Evolutionary conservation across 2,113 vertebrate species (phyloP).

Genomic region (Platysteira castanea): DNA sequence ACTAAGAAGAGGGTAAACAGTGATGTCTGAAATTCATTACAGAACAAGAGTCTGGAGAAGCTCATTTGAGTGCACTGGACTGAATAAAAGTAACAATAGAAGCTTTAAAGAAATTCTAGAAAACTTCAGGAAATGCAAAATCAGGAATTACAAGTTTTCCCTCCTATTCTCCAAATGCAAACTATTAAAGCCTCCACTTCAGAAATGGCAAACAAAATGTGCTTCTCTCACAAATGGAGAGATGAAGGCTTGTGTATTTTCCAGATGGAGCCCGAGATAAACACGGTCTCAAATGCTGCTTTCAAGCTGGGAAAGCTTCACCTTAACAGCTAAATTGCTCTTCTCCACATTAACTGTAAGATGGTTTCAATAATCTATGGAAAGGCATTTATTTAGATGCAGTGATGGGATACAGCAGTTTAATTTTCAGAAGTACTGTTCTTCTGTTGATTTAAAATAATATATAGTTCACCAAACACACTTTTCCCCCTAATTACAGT

Average conservation of each 20-base stretch:
- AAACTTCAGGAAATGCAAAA: not conserved
- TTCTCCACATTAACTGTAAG: not conserved
- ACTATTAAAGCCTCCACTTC: not conserved
- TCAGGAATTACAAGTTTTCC: not conserved
- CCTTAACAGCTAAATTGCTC: not conserved
- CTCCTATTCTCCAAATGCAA: not conserved
- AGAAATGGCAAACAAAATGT: not conserved
- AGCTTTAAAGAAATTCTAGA: not conserved
- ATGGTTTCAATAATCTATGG: not conserved
- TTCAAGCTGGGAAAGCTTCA: not conserved
- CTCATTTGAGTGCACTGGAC: not conserved
- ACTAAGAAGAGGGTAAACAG: conserved; percentile 75
- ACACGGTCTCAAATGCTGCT: not conserved
- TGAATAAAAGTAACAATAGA: not conserved
- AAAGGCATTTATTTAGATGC: not conserved
- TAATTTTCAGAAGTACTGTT: not conserved
- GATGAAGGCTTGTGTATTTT: not conserved
- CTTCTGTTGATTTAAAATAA: not conserved
- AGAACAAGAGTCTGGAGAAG: conserved; percentile 46
- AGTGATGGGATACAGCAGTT: not conserved
- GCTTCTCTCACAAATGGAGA: not conserved
- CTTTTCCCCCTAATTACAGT: not conserved
- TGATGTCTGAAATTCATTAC: conserved; percentile 34
- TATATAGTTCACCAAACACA: not conserved
- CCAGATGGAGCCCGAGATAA: not conserved